Evolutionary conservation across 35 echinoderm and acorn worm genomes (phyloP).

Genomic region (Patiria miniata): DNA sequence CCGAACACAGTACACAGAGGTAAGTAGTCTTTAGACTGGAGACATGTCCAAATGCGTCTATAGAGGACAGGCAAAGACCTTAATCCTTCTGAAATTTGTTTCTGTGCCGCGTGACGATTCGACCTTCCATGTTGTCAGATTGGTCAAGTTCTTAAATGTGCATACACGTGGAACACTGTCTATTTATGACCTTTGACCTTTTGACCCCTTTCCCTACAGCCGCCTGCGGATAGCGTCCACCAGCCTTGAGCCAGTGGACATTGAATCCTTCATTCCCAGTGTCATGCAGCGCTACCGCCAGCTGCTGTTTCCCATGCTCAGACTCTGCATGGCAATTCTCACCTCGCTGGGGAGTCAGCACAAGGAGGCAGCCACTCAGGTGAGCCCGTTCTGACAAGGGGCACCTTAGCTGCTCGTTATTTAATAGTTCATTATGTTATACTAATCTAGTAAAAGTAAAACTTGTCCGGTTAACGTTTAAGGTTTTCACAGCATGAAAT

Average conservation of each 20-base stretch:
- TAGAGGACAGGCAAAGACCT: background rate
- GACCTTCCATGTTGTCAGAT: no score
- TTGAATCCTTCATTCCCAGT: slow-evolving; percentile 78
- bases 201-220: slow-evolving; percentile 17
- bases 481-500: no score
- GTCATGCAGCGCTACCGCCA: slow-evolving; percentile 88
- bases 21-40: slow-evolving; percentile 9
- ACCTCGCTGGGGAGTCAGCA: slow-evolving; percentile 90
- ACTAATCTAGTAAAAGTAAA: no score
- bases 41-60: background rate
- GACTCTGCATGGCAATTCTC: slow-evolving; percentile 76
- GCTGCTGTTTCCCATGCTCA: slow-evolving; percentile 84
- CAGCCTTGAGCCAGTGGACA: slow-evolving; percentile 60
- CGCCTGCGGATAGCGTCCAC: slow-evolving; percentile 13
- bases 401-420: background rate
- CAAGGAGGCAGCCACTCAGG: slow-evolving; percentile 82
- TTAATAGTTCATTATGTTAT: no score
- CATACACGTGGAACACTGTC: background rate
- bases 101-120: no score
- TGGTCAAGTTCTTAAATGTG: no score
- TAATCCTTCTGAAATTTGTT: background rate
- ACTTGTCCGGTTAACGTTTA: no score
- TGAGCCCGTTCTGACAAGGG: background rate
- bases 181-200: background rate
- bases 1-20: slow-evolving; percentile 77